phyloP scores from a whole-genome alignment of 2,113 vertebrate genomes.

The Chaenocephalus aceratus region DNA sequence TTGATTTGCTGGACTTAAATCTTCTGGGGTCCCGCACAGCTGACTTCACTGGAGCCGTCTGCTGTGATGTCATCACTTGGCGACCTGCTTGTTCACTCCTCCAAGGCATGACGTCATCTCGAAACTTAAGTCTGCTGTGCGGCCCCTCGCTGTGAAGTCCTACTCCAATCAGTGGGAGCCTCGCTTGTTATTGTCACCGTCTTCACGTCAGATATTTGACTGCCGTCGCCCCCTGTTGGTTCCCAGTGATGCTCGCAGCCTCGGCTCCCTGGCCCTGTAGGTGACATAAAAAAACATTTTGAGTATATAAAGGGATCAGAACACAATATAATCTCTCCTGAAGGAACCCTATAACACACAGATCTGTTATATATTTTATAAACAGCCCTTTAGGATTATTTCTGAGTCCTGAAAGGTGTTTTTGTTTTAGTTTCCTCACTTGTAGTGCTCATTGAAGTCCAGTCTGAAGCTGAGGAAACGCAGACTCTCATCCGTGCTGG shows the following conservation, averaged over 20 bases:
- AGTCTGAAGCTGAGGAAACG: slow-evolving; percentile 96
- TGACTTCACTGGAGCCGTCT: not conserved
- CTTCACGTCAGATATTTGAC: slow-evolving; percentile 86
- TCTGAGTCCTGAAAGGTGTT: no score
- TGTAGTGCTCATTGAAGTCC: slow-evolving; percentile 97
- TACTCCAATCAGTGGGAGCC: slow-evolving; percentile 15
- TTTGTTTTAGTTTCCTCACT: slow-evolving; percentile 51
- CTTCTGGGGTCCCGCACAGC: not conserved
- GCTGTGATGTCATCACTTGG: slow-evolving; percentile 59
- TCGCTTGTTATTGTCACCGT: not conserved
- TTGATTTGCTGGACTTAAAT: not conserved
- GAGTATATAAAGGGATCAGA: not conserved
- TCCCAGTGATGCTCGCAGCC: slow-evolving; percentile 90
- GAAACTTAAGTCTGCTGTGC: slow-evolving; percentile 1
- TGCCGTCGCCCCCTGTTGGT: slow-evolving; percentile 87
- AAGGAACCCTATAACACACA: no score
- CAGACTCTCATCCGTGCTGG: slow-evolving; percentile 92
- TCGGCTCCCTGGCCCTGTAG: slow-evolving; percentile 90
- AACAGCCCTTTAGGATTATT: no score
- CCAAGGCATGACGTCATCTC: slow-evolving; percentile 52
- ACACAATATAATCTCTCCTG: no score
- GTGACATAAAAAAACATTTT: not conserved
- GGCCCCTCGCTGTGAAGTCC: slow-evolving; percentile 9
- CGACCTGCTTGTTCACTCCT: slow-evolving; percentile 12
- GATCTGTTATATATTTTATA: no score